A percentile compares a stretch with the other conserved stretches of the same genome.
These are phyloP conservation scores for Cinclus cinclus DNA, from an alignment of 2,113 vertebrate genomes.

Conservation along the genomic window DNA sequence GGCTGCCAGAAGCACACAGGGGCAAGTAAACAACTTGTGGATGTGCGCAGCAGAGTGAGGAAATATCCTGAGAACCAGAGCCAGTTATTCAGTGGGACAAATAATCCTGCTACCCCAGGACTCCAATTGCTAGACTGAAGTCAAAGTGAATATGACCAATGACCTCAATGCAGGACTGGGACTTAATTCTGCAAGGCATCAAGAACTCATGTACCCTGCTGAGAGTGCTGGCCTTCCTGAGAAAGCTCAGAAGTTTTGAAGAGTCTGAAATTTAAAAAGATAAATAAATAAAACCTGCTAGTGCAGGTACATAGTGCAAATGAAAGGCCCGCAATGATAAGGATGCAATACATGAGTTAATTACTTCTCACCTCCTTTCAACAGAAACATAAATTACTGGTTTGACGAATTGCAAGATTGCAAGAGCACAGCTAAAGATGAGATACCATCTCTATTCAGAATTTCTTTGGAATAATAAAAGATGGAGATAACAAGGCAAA, in stretches of 20 bases:
- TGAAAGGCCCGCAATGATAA: not conserved
- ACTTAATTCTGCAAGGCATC: not conserved
- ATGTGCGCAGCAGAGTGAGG: not conserved
- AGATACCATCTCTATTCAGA: not conserved
- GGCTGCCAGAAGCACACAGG: not conserved
- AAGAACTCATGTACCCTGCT: fast-evolving
- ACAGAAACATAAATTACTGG: not conserved
- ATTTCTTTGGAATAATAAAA: not conserved
- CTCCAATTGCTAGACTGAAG: not conserved
- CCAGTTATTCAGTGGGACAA: not conserved
- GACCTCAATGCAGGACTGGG: not conserved
- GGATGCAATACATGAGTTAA: not conserved
- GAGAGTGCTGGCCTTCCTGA: not conserved
- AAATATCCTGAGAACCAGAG: not conserved
- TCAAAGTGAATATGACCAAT: not conserved
- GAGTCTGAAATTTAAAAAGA: not conserved
- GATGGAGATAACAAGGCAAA: not conserved
- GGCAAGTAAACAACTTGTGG: not conserved
- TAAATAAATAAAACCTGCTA: not conserved
- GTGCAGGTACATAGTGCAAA: not conserved
- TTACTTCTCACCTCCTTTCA: not conserved
- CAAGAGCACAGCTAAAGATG: not conserved
- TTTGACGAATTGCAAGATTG: not conserved
- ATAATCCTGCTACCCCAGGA: not conserved
- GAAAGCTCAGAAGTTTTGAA: not conserved